Evolutionary conservation across 1,140 invertebrate species (phyloP), one percentile per base, ranked within the genome.

Genomic region (Protaetia brevitarsis): DNA sequence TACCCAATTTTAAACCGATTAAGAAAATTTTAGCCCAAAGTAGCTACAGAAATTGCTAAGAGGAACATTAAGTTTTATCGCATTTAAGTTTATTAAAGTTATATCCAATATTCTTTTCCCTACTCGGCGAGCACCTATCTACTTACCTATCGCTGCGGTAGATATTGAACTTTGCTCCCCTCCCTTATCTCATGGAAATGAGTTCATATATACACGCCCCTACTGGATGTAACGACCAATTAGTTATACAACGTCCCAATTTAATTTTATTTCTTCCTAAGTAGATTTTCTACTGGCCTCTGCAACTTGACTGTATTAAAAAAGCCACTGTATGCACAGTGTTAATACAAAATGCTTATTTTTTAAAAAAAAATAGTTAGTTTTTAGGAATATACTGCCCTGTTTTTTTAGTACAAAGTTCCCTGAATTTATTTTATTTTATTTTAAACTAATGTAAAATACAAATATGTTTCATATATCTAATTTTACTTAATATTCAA

Each of bases 1-100:
- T 71, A 72, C 69, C 69, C 72, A 73, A 73, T 73, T 72, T 73
- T 72, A 73, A 72, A 73, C 72, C 71, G 72, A 73, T 73, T 72
- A 73, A 71, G 72, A 68, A 73, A 69, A 72, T 73, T 72, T 65
- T 70, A 69, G 66, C 66, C 67, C 26, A 66, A 69, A 66, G 68
- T 69, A 69, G 64, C 65, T 67, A 66, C 64, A 67, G 66, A 63
- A 71, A 67, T 66, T 69, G 67, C 60, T 30, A 57, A 63, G 64
- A 67, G 59, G 36, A 51, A 64, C 57, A 72, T 65, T 72, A 69
- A 69, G 57, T 70, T 68, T 66, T 69, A 70, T 70, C 60, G 64
- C 68, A 65, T 69, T 67, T 63, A 69, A 69, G 59, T 69, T 71
- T 71, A 71, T 71, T 67, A 69, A 59, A 69, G 45, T 69, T 69